Conservation (phyloP, 2,797 vertebrate genomes). For the Pseudochirops corinnae region DNA sequence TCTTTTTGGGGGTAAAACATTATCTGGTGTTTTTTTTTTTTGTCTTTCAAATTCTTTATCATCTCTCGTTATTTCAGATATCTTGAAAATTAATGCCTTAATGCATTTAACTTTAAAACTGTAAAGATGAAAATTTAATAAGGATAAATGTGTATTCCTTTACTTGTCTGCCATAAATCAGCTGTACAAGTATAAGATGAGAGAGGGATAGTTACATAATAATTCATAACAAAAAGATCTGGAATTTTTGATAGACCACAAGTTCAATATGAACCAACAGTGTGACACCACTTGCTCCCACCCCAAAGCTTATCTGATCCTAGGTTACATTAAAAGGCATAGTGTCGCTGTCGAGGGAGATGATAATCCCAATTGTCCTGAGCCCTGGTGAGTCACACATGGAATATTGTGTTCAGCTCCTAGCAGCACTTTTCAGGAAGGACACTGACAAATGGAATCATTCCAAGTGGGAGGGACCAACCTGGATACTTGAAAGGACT, state of each 20-base stretch:
- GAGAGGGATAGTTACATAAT: neutral
- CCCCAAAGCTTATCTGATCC: neutral
- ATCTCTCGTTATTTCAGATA: neutral
- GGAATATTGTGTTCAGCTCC: neutral
- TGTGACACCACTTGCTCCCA: neutral
- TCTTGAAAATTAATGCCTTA: neutral
- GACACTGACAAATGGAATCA: neutral
- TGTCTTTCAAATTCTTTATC: neutral
- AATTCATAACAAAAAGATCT: neutral
- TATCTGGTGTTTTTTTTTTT: neutral
- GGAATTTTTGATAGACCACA: neutral
- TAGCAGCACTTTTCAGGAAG: neutral
- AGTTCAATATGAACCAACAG: neutral
- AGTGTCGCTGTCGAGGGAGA: neutral
- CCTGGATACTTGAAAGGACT: neutral
- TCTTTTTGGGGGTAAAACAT: neutral
- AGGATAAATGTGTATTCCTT: neutral
- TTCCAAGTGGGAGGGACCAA: neutral
- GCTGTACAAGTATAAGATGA: neutral
- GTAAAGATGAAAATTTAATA: neutral
- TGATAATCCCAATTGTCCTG: neutral
- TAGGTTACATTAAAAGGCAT: neutral
- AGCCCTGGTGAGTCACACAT: neutral
- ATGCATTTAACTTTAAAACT: neutral
- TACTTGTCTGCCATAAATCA: neutral